Conservation (phyloP, 2,888 invertebrate species). For the Galerucella nymphaeae region DNA sequence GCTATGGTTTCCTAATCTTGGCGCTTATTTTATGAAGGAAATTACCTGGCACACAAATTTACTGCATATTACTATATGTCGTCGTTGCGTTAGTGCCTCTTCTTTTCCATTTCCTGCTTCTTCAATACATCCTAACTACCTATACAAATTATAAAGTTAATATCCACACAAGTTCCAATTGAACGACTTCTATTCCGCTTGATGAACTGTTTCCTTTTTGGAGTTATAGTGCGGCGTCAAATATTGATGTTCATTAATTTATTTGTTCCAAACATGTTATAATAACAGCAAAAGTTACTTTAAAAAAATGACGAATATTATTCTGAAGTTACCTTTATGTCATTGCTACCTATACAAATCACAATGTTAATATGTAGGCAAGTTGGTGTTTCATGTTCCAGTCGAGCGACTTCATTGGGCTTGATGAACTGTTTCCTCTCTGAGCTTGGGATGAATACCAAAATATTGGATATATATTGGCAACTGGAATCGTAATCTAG, state of each 20-base stretch:
- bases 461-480: slow-evolving; percentile 28
- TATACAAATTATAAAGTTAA: slow-evolving; percentile 57
- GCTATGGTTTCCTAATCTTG: slow-evolving; percentile 57
- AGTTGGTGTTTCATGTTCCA: slow-evolving; percentile 27
- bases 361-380: slow-evolving; percentile 49
- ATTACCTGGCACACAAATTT: slow-evolving; percentile 64
- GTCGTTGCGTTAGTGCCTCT: slow-evolving; percentile 52
- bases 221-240: neutral
- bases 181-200: slow-evolving; percentile 37
- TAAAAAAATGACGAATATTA: too few relatives aligned
- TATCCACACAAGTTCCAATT: slow-evolving; percentile 48
- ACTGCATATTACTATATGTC: slow-evolving; percentile 62
- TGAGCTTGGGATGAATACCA: neutral
- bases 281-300: too few relatives aligned
- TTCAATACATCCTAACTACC: slow-evolving; percentile 57
- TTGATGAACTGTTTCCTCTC: slow-evolving; percentile 16
- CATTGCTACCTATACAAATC: slow-evolving; percentile 48
- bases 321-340: slow-evolving; percentile 47
- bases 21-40: slow-evolving; percentile 62
- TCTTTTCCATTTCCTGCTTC: slow-evolving; percentile 57
- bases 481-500: slow-evolving; percentile 19
- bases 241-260: neutral
- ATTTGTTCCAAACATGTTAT: neutral
- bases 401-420: slow-evolving; percentile 7
- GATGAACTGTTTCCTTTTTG: slow-evolving; percentile 40